Base-by-base conservation (phyloP, 2,797 vertebrate genomes). In the Otolemur crassicaudatus region DNA sequence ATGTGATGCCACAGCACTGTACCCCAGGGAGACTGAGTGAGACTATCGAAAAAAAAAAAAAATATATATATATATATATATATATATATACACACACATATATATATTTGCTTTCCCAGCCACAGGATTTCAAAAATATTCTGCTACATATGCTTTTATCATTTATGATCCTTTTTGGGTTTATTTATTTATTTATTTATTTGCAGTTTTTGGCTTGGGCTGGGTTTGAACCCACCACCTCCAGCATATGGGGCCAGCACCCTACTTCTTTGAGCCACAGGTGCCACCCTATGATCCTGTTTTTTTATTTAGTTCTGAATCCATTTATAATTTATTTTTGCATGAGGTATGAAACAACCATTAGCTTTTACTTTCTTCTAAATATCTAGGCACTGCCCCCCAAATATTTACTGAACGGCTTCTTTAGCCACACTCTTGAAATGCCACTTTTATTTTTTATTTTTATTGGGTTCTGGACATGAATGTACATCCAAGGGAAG, bases 361-460 rank as follows among this genome's bases (percentile, higher is more conserved):
- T 23, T 19, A 25, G 70, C 25, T 23, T 85, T 12, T 10, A 3
- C 70, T 61, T 61, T 80, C 63, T 80, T 69, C 37, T 58, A 43
- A 40, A 43, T 34, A 61, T 3, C 25, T 4, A 37, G 53, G 49
- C 17, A 31, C 23, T 27, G 34, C n/a, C 63, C 58, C 73, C 0
- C 1, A 23, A 86, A 31, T 3, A 31, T 49, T 56, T 31, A 80
- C 0, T 7, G 70, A 37, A 17, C 5, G 29, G 5, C 58, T 46
- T 34, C 40, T 23, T 37, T 19, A n/a, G 63, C 31, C 23, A 19
- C 23, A 3, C 2, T 10, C n/a, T 53, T 46, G 12, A 75, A 56
- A n/a, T 20, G 12, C 16, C 23, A 2, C 82, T 40, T 63, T 60
- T 14, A 27, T 31, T 22, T 2, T 0, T 4, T 0, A 5, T 22